Percentiles rank a stretch among this genome's conserved stretches.
phyloP scores from a whole-genome alignment of 2,888 invertebrate genomes.

The Phania funesta region DNA sequence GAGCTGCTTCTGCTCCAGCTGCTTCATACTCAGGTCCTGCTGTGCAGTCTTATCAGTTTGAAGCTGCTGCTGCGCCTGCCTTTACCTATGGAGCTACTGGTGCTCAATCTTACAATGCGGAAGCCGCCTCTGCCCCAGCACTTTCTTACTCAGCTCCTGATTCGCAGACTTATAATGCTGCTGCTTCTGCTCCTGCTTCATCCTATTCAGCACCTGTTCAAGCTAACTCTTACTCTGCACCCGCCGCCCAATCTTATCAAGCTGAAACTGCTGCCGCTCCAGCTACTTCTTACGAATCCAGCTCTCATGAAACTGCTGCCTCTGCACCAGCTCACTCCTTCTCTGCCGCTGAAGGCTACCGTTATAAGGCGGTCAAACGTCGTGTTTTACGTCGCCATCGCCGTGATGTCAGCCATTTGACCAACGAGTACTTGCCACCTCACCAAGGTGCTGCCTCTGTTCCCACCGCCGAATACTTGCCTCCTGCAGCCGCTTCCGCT shows the following conservation, averaged over 20 bases:
- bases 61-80: conserved; percentile 17
- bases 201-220: conserved; percentile 60
- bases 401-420: conserved; percentile 75
- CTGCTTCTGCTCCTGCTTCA: conserved; percentile 50
- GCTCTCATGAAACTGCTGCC: conserved; percentile 46
- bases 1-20: conserved; percentile 21
- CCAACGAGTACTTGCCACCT: conserved; percentile 76
- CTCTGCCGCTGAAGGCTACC: conserved; percentile 57
- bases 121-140: conserved; percentile 21
- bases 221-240: conserved; percentile 54
- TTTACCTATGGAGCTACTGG: background rate
- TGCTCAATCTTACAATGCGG: conserved; percentile 5
- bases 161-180: background rate
- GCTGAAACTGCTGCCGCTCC: conserved; percentile 69
- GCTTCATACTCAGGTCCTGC: conserved; percentile 67
- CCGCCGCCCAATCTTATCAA: conserved; percentile 62
- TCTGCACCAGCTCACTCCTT: conserved; percentile 57
- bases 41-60: background rate
- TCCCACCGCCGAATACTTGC: conserved; percentile 71
- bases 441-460: conserved; percentile 69
- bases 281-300: conserved; percentile 69
- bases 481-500: conserved; percentile 60
- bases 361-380: conserved; percentile 62
- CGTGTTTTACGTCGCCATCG: conserved; percentile 66
- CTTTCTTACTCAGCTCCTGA: conserved; percentile 4